Base-by-base conservation (phyloP, 2,888 invertebrate genomes). In the Podotricha telesiphe region DNA sequence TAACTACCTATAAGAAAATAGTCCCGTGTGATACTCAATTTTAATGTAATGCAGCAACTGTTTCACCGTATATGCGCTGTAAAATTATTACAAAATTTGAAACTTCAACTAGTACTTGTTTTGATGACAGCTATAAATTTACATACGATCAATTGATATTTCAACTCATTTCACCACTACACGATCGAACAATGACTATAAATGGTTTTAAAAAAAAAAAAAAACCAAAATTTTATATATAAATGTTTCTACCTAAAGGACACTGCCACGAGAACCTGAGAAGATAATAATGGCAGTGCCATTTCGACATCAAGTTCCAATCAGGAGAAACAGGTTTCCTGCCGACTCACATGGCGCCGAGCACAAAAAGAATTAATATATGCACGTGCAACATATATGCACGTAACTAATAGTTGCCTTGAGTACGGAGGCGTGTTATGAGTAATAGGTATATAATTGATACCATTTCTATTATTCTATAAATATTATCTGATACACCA, bases 281-380 rank as follows among this genome's bases (percentile, higher is more conserved):
- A 61, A 47, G 58, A 66, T 70, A 47, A 68, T 61, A 19, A 58
- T 28, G 53, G 45, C 40, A 58, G 50, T 51, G 42, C 72, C 72
- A 59, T 70, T 65, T 72, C 28, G 66, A 68, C 67, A 65, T 73
- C 68, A 69, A 68, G 68, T 69, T 73, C 71, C 67, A 74, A 72
- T 75, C 73, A 71, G 68, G 69, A 73, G 72, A 76, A 74, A 68
- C 71, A 71, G 75, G 75, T 79, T 79, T 76, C 73, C 76, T 73
- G 74, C 77, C 76, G 74, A 78, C 79, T 79, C 77, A 78, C 79
- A 78, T 82, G 85, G 84, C 86, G 84, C 83, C 82, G 76, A 64
- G 76, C 72, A 77, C 77, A 81, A 83, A 86, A 83, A 85, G 81
- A 76, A 58, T 58, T 58, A 51, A 68, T 70, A 69, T 68, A 71